phyloP scores from a whole-genome alignment of 2,113 vertebrate genomes.

The Hylia prasina region DNA sequence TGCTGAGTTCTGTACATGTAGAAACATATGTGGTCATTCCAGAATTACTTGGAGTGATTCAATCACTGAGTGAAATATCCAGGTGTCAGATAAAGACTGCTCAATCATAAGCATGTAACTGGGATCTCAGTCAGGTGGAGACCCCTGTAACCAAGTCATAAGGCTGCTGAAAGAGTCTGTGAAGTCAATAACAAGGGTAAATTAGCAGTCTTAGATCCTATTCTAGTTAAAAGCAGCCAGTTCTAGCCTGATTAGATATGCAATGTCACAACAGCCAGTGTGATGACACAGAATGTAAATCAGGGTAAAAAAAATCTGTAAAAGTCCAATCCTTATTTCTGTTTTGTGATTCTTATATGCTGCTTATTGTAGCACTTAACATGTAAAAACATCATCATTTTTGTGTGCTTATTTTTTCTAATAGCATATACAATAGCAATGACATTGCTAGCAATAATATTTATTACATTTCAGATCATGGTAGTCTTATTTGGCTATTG shows the following conservation, averaged over 20 bases:
- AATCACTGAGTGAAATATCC: background rate
- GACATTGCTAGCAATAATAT: background rate
- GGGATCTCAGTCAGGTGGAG: background rate
- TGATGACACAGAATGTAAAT: conserved; percentile 53
- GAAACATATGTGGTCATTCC: background rate
- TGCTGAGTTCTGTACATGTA: background rate
- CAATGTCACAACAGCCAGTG: conserved; percentile 42
- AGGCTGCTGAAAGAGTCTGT: background rate
- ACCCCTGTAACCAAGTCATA: background rate
- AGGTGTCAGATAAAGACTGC: background rate
- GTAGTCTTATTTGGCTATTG: background rate
- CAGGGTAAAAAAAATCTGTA: conserved; percentile 2
- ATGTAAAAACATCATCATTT: background rate
- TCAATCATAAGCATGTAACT: background rate
- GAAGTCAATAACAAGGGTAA: conserved; percentile 6
- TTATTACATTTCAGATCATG: conserved; percentile 28
- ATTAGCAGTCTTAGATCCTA: conserved; percentile 31
- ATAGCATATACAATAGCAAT: background rate
- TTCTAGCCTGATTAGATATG: conserved; percentile 48
- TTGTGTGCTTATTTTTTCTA: background rate
- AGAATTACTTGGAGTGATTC: background rate
- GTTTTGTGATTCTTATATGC: background rate
- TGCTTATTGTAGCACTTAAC: background rate
- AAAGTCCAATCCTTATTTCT: background rate
- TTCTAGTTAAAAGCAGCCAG: background rate